These are phyloP conservation scores for Drosophila pseudoobscura DNA, from an alignment of 1,140 invertebrate species.

Conservation along the genomic window DNA sequence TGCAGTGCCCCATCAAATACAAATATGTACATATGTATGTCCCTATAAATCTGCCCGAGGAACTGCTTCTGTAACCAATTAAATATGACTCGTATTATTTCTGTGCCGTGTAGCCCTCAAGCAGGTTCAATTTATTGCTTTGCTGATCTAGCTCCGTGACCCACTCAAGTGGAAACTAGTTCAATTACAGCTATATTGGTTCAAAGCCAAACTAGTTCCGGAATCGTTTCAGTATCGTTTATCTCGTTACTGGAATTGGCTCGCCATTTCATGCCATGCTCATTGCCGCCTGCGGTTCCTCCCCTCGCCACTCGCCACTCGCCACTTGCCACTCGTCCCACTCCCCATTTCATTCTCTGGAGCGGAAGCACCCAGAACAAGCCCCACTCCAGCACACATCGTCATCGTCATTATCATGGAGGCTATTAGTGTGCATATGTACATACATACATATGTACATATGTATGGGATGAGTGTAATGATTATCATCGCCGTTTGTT, in stretches of 20 bases:
- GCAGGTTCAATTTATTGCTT: too few species aligned
- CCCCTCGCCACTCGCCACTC: too few species aligned
- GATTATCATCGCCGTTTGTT: conserved; percentile 30
- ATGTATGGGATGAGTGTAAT: conserved; percentile 20
- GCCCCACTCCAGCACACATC: conserved; percentile 35
- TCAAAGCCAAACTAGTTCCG: neutral
- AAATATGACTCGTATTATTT: too few species aligned
- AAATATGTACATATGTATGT: too few species aligned
- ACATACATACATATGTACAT: conserved; percentile 4
- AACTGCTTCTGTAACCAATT: too few species aligned
- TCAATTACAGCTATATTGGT: neutral
- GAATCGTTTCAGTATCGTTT: conserved; percentile 1
- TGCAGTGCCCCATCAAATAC: too few species aligned
- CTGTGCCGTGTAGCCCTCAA: too few species aligned
- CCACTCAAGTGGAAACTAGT: neutral
- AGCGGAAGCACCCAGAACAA: conserved; percentile 29
- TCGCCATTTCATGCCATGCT: conserved; percentile 27
- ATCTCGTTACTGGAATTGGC: conserved; percentile 17
- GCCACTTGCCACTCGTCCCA: too few species aligned
- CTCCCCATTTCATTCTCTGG: neutral
- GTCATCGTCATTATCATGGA: conserved; percentile 35
- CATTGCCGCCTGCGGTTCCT: conserved; percentile 17
- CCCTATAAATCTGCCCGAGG: too few species aligned
- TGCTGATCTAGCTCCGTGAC: too few species aligned
- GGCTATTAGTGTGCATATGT: conserved; percentile 29